These are phyloP conservation scores for Drosophila insularis DNA, from an alignment of 1,140 invertebrate species.

Conservation along the genomic window DNA sequence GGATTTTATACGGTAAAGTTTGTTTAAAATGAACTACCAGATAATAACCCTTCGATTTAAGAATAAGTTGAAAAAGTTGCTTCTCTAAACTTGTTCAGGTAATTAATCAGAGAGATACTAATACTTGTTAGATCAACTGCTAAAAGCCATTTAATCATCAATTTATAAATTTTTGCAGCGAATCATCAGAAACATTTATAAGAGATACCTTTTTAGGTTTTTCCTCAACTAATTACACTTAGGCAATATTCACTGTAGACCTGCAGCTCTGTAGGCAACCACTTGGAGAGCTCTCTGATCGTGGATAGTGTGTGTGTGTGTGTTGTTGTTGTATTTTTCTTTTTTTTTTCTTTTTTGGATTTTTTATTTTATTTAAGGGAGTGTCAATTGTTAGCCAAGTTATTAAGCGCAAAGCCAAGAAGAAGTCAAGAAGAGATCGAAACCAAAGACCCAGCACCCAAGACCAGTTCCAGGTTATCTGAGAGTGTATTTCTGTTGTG, in stretches of 20 bases:
- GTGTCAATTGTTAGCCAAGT: slow-evolving; percentile 79
- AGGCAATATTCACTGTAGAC: slow-evolving; percentile 42
- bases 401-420: slow-evolving; percentile 66
- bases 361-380: slow-evolving; percentile 64
- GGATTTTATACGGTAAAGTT: slow-evolving; percentile 42
- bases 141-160: too few species aligned
- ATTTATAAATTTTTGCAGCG: too few species aligned
- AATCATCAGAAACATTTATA: too few species aligned
- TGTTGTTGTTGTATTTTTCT: slow-evolving; percentile 26
- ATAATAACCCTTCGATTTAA: neutral
- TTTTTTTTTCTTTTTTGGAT: slow-evolving; percentile 23
- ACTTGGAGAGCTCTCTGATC: slow-evolving; percentile 7
- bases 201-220: too few species aligned
- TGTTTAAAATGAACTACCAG: slow-evolving; percentile 14
- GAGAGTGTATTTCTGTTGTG: slow-evolving; percentile 34
- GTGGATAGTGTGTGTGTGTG: too few species aligned
- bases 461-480: slow-evolving; percentile 26
- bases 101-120: too few species aligned
- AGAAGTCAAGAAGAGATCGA: slow-evolving; percentile 49
- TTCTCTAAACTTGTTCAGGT: too few species aligned
- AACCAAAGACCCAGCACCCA: slow-evolving; percentile 30
- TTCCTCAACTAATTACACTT: slow-evolving; percentile 8
- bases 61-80: too few species aligned
- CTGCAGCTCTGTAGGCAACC: slow-evolving; percentile 50
- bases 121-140: too few species aligned